Evolutionary conservation across 2,888 invertebrate species (phyloP).

Genomic region (Amphimallon solstitiale): DNA sequence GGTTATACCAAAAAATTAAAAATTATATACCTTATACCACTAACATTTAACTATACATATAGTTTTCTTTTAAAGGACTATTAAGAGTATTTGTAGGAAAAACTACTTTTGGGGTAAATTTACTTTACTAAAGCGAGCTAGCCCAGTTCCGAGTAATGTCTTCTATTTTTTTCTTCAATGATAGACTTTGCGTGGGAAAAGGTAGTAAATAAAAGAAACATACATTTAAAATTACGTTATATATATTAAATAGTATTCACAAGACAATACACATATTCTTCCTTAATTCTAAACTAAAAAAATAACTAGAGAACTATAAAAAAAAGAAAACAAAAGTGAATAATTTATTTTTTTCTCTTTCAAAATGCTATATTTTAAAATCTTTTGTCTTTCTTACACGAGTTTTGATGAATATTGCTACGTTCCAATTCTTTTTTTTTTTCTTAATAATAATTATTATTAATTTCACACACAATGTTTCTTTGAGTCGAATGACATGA

Average conservation of each 20-base stretch:
- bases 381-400: constrained; percentile 13
- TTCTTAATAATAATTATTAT: not conserved
- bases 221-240: constrained; percentile 49
- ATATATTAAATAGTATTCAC: constrained; percentile 60
- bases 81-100: too few relatives aligned
- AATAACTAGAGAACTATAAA: constrained; percentile 59
- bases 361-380: constrained; percentile 15
- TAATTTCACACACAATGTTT: constrained; percentile 7
- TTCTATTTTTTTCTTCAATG: not conserved
- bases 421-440: constrained; percentile 16
- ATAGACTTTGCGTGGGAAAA: not conserved
- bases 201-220: constrained; percentile 18
- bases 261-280: constrained; percentile 63
- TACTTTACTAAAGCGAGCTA: too few relatives aligned
- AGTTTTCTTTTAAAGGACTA: too few relatives aligned
- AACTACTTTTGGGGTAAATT: too few relatives aligned
- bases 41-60: too few relatives aligned
- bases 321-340: constrained; percentile 37
- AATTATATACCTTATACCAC: too few relatives aligned
- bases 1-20: too few relatives aligned
- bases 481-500: constrained; percentile 20
- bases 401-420: constrained; percentile 35
- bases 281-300: constrained; percentile 61
- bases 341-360: constrained; percentile 17
- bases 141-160: not conserved